Evolutionary conservation across 2,797 vertebrate species (phyloP).

Genomic region (Sebastolobus alascanus): DNA sequence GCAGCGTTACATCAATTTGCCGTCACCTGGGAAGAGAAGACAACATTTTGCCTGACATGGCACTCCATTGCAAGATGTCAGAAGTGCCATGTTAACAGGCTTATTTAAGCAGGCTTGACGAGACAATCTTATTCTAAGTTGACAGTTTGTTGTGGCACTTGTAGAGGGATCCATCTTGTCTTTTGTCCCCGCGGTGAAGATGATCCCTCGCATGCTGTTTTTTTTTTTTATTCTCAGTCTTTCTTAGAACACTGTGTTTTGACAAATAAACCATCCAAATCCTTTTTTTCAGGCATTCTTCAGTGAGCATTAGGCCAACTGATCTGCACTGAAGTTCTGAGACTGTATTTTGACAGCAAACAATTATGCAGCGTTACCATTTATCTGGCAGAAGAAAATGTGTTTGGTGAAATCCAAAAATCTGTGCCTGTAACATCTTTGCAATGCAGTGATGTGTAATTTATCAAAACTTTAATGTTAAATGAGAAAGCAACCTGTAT

Average conservation of each 20-base stretch:
- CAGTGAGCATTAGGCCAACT: conserved; percentile 51
- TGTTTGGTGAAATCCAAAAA: conserved; percentile 29
- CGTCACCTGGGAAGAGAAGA: conserved; percentile 63
- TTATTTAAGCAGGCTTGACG: conserved; percentile 73
- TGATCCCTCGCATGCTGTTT: conserved; percentile 61
- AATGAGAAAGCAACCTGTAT: conserved; percentile 14
- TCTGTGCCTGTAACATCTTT: conserved; percentile 22
- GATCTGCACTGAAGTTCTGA: conserved; percentile 60
- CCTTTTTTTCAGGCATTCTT: conserved; percentile 49
- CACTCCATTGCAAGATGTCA: conserved; percentile 64
- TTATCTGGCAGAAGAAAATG: conserved; percentile 41
- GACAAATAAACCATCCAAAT: conserved; percentile 70
- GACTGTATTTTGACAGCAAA: conserved; percentile 66
- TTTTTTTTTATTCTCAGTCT: conserved; percentile 43
- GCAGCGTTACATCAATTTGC: conserved; percentile 66
- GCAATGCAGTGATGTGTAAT: conserved; percentile 8
- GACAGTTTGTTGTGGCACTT: conserved; percentile 79
- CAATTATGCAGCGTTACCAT: conserved; percentile 61
- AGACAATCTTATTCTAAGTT: conserved; percentile 75
- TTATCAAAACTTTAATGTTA: conserved; percentile 13
- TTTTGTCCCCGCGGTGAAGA: conserved; percentile 75
- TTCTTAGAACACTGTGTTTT: conserved; percentile 66
- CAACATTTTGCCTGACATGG: conserved; percentile 61
- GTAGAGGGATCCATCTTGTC: conserved; percentile 72
- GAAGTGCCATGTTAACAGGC: conserved; percentile 72